Evolutionary conservation across 1,140 invertebrate genomes (phyloP), one percentile per base, ranked within the genome.

Genomic region (Andrena cerasifolii): DNA sequence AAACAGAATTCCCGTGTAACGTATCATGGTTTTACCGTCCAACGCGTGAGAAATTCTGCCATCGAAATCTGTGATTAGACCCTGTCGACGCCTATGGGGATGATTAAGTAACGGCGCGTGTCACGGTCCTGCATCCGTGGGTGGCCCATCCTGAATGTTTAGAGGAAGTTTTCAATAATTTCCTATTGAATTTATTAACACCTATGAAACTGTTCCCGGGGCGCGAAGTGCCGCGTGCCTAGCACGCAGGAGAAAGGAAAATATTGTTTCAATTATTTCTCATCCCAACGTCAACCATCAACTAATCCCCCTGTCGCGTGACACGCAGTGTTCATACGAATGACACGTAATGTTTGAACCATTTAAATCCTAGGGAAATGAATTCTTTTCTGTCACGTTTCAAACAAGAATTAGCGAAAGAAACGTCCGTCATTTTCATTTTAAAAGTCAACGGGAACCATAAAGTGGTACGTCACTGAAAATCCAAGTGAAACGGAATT

Each of bases 161-260:
- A 28, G 26, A 84, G 78, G 56, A 73, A 83, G 82, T 71, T 80
- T 77, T 65, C 66, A 77, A 73, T 80, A 73, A 84, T 85, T 72
- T 78, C 36, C 47, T 61, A 70, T 78, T 74, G 40, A 74, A 75
- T 86, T 79, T 67, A 66, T 77, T 56, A 71, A 71, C 74, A 53
- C 66, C n/a, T 53, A 77, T 53, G 54, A 33, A 21, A 14, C 12
- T 5, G n/a, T 61, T 61, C 12, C 43, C 18, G 43, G 40, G 31
- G 33, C 43, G 54, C 62, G n/a, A 21, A 24, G 14, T 18, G 7
- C 24, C 1, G 12, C 2, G 12, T 33, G 24, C 16, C 33, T 21
- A 18, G 3, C 24, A 8, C 12, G 26, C 18, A 3, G 18, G 21
- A 33, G 18, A 54, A 51, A 51, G 24, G 18, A 75, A 56, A 67